Conservation (phyloP, 37 sponge, comb jelly and placozoan species). For the Ianthella basta region DNA sequence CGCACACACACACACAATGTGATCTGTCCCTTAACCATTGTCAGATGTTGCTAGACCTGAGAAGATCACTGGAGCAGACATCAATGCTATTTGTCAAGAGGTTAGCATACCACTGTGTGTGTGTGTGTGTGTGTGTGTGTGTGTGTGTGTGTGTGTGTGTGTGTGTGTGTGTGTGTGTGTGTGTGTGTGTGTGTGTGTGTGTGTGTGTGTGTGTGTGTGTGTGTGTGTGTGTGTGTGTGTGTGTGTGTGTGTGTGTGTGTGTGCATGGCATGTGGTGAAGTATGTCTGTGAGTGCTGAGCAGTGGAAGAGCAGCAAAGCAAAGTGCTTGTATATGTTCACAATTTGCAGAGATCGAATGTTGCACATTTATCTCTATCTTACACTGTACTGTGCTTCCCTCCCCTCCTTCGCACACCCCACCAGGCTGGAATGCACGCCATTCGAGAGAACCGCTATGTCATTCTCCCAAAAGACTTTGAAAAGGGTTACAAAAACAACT, state of each 20-base stretch:
- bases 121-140: neutral
- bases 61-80: slow-evolving; percentile 97
- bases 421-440: slow-evolving; percentile 97
- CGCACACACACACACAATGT: neutral
- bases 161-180: neutral
- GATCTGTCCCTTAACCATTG: slow-evolving; percentile 10
- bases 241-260: too few species aligned
- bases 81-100: slow-evolving; percentile 99
- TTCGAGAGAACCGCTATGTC: slow-evolving; percentile 96
- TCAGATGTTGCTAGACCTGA: slow-evolving; percentile 96
- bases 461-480: slow-evolving; percentile 98
- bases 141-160: neutral
- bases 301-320: too few species aligned
- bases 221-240: too few species aligned
- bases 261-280: too few species aligned
- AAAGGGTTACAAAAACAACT: slow-evolving; percentile 95
- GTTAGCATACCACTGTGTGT: slow-evolving; percentile 10
- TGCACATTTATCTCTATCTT: too few species aligned
- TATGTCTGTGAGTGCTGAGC: too few species aligned
- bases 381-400: neutral
- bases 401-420: neutral
- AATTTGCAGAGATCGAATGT: too few species aligned
- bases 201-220: too few species aligned
- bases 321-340: too few species aligned
- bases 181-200: too few species aligned